Evolutionary conservation across 2,888 invertebrate species (phyloP).

Genomic region (Leptopterna dolabrata): DNA sequence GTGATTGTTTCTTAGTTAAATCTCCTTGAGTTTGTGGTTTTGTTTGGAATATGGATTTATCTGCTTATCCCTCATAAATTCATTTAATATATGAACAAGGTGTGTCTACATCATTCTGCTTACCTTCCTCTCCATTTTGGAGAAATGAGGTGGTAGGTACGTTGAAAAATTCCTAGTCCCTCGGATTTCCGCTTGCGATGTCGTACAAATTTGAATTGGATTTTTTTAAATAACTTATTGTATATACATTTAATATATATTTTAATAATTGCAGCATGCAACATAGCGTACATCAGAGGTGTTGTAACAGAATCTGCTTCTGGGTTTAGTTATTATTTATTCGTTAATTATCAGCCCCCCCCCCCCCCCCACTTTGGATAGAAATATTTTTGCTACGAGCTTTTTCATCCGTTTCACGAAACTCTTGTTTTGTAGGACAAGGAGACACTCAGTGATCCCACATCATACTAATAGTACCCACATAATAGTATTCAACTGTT

Average conservation of each 20-base stretch:
- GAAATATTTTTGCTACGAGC: conserved; percentile 2
- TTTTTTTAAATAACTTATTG: neutral
- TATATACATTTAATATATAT: neutral
- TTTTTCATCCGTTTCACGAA: neutral
- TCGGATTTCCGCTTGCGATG: conserved; percentile 3
- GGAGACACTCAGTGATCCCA: neutral
- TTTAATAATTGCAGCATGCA: neutral
- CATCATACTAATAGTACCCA: neutral
- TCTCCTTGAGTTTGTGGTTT: neutral
- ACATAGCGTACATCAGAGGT: neutral
- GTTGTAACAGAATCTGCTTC: neutral
- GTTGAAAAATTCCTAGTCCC: conserved; percentile 22
- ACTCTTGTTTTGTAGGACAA: neutral
- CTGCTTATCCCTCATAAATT: neutral
- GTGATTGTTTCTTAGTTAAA: neutral
- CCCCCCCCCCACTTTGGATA: neutral
- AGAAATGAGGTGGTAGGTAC: neutral
- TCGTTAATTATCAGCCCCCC: neutral
- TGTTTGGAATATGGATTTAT: neutral
- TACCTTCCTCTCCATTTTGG: neutral
- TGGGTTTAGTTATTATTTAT: conserved; percentile 10
- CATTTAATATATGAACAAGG: neutral
- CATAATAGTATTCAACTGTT: neutral
- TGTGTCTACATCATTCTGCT: neutral
- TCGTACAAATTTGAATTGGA: conserved; percentile 17